Base-by-base conservation (phyloP, 1,140 invertebrate species). In the Lepeophtheirus salmonis region DNA sequence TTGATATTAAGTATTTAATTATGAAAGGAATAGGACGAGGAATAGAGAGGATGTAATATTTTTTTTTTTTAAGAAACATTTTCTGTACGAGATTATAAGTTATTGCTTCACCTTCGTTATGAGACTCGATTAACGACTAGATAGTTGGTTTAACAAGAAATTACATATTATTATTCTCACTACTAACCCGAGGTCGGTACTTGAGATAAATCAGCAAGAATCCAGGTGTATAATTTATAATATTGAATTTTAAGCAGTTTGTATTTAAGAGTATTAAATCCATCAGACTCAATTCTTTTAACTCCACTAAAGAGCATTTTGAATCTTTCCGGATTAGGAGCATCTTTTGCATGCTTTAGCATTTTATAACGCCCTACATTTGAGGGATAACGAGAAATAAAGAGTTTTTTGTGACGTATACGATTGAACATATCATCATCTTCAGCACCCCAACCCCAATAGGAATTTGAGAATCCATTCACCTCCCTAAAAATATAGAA, bases 401-500 rank as follows among this genome's bases (percentile, higher is more conserved):
- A 71, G 14, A 79, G 69, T 24, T 75, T 70, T 62, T 73, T 67
- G 49, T 69, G 66, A 23, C 72, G 67, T 30, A 84, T 67, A 41
- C 82, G 68, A 72, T 66, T 73, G 65, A 80, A 84, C 77, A 82
- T 80, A 65, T 82, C 80, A 64, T 82, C 80, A 64, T 80, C 78
- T 68, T 80, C 77, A 2, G 74, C 77, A 22, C 76, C 80, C 79
- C 79, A 83, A 1, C 79, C 81, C 80, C 80, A 83, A 67, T 80
- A 83, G 14, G 78, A 68, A 68, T 83, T 83, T 3, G 79, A 78
- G 67, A 80, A 83, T 2, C 81, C 81, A 66, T 83, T 83, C 0
- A 81, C 76, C 73, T 91, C 86, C 41, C 83, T n/a, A 86, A 59
- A 79, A 84, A 84, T 83, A 89, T 0, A 86, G 88, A 75, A 80